Percentiles rank a stretch among this genome's conserved stretches.
Conservation (phyloP, 2,113 vertebrate genomes). For the Xiphophorus hellerii region DNA sequence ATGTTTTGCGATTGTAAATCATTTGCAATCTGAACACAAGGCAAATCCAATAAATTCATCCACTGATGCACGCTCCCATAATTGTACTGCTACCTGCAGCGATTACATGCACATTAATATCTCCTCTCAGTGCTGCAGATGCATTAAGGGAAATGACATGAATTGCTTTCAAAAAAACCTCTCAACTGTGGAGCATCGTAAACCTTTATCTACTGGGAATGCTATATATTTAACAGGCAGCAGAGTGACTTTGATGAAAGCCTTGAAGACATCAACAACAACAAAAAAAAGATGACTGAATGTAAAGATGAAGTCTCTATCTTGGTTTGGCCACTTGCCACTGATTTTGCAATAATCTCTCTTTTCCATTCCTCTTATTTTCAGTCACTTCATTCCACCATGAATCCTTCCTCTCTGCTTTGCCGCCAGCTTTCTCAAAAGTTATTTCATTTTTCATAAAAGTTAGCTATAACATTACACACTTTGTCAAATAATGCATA, state of each 20-base stretch:
- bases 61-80: constrained; percentile 39
- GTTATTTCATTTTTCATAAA: neutral
- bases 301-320: neutral
- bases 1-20: constrained; percentile 47
- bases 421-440: neutral
- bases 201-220: neutral
- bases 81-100: constrained; percentile 50
- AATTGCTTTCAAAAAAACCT: neutral
- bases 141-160: constrained; percentile 24
- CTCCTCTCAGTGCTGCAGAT: constrained; percentile 12
- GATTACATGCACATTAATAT: constrained; percentile 44
- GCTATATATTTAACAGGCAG: neutral
- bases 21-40: constrained; percentile 56
- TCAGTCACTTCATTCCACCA: neutral
- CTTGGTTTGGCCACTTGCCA: neutral
- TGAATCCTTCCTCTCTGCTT: neutral
- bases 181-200: neutral
- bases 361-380: neutral
- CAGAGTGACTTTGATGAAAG: neutral
- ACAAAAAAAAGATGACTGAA: neutral
- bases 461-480: neutral
- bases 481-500: no score
- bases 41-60: constrained; percentile 59
- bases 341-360: neutral
- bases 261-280: neutral